phyloP scores from a whole-genome alignment of 2,113 vertebrate genomes.

The Stegastes partitus region DNA sequence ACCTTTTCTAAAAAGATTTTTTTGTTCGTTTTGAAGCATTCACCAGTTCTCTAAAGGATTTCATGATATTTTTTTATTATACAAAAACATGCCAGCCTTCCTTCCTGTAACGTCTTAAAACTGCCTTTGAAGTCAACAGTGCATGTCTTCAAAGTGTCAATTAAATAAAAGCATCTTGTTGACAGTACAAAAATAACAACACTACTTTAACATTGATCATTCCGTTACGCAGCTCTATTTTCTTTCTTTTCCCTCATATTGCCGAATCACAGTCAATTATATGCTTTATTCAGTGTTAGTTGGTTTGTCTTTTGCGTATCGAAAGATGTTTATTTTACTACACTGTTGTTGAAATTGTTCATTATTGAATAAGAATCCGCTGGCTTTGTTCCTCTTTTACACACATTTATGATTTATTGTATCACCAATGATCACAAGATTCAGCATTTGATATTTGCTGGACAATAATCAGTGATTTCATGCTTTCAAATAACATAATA shows the following conservation, averaged over 20 bases:
- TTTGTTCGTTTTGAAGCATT: too few species aligned
- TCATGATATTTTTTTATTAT: background rate
- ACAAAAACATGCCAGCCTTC: background rate
- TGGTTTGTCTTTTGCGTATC: background rate
- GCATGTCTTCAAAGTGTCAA: background rate
- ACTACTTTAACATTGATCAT: background rate
- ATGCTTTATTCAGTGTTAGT: background rate
- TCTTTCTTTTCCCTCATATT: background rate
- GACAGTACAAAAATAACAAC: background rate
- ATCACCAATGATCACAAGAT: background rate
- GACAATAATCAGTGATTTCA: too few species aligned
- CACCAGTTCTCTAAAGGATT: background rate
- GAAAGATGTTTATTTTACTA: background rate
- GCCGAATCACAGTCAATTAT: background rate
- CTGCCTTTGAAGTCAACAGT: too few species aligned
- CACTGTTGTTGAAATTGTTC: background rate
- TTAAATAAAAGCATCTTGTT: background rate
- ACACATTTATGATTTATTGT: background rate
- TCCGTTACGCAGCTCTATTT: background rate
- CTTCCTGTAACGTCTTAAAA: background rate
- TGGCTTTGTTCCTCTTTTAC: background rate
- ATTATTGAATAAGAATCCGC: background rate
- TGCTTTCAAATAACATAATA: background rate
- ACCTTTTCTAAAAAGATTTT: too few species aligned
- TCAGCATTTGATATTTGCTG: background rate